A percentile compares a stretch with the other conserved stretches of the same genome.
phyloP scores from a whole-genome alignment of 2,888 invertebrate species.

The Caenorhabditis uteleia region DNA sequence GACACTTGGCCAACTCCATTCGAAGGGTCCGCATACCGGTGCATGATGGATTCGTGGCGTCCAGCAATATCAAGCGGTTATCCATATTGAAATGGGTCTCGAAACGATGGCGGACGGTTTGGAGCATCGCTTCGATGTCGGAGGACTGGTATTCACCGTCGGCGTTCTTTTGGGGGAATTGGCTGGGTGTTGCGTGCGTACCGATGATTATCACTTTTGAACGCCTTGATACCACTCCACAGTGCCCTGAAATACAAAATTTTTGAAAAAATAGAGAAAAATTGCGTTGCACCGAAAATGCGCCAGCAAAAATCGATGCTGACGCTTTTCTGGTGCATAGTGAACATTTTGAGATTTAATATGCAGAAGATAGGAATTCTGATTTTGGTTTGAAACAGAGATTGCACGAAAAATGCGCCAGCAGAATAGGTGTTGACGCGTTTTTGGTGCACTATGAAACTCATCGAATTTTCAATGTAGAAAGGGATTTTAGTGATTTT shows the following conservation, averaged over 20 bases:
- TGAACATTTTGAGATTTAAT: no score
- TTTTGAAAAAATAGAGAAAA: not conserved
- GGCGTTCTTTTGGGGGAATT: slow-evolving; percentile 48
- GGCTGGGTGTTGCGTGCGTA: slow-evolving; percentile 73
- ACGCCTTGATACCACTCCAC: slow-evolving; percentile 74
- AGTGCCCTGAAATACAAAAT: slow-evolving; percentile 74
- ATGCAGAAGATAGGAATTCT: no score
- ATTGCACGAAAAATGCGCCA: no score
- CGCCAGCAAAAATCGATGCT: slow-evolving; percentile 74
- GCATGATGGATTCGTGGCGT: slow-evolving; percentile 76
- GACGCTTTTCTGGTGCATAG: not conserved
- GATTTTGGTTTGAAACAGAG: no score
- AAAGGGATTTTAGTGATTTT: no score
- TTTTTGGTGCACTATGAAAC: no score
- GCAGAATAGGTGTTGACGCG: no score
- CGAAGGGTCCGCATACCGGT: slow-evolving; percentile 76
- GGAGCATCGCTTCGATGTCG: slow-evolving; percentile 74
- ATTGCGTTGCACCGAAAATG: not conserved
- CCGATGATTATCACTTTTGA: slow-evolving; percentile 76
- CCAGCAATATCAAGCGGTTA: slow-evolving; percentile 75
- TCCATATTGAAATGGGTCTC: slow-evolving; percentile 76
- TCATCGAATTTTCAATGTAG: no score
- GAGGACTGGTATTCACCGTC: slow-evolving; percentile 74
- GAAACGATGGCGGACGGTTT: slow-evolving; percentile 71
- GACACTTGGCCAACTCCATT: slow-evolving; percentile 73